These are phyloP conservation scores for Lipotes vexillifer DNA, from an alignment of 2,113 vertebrate genomes.

Conservation along the genomic window DNA sequence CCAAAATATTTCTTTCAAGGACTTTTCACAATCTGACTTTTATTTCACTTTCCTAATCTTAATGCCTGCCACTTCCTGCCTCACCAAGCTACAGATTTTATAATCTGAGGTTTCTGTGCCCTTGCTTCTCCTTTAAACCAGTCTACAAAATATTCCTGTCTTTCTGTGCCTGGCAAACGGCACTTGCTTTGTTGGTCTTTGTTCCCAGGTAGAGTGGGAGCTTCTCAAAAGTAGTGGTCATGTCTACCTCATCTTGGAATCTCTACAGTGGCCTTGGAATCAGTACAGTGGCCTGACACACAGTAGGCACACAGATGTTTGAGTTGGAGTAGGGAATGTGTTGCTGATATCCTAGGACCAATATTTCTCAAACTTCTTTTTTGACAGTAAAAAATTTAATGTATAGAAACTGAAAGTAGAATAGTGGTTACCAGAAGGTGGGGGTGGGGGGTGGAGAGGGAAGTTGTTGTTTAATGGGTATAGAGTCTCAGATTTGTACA, in stretches of 20 bases:
- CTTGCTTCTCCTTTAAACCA: neutral
- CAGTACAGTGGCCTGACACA: neutral
- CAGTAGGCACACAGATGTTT: neutral
- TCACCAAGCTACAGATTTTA: neutral
- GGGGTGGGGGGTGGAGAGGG: too few relatives aligned
- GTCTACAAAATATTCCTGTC: neutral
- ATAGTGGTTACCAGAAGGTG: too few relatives aligned
- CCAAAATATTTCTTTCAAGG: neutral
- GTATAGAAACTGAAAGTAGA: too few relatives aligned
- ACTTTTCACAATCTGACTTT: neutral
- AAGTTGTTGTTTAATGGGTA: neutral
- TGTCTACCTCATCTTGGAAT: neutral
- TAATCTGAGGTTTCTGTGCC: neutral
- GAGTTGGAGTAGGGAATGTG: too few relatives aligned
- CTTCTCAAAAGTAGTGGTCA: neutral
- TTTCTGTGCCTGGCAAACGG: neutral
- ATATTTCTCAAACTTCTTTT: neutral
- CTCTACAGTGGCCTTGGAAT: neutral
- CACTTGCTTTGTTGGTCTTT: neutral
- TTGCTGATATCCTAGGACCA: neutral
- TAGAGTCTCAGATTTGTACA: neutral
- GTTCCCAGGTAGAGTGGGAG: neutral
- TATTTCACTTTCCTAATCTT: neutral
- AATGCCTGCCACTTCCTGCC: neutral
- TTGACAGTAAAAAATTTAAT: neutral